These are phyloP conservation scores for Bombyx mori DNA, from an alignment of 1,140 invertebrate species.

Conservation along the genomic window DNA sequence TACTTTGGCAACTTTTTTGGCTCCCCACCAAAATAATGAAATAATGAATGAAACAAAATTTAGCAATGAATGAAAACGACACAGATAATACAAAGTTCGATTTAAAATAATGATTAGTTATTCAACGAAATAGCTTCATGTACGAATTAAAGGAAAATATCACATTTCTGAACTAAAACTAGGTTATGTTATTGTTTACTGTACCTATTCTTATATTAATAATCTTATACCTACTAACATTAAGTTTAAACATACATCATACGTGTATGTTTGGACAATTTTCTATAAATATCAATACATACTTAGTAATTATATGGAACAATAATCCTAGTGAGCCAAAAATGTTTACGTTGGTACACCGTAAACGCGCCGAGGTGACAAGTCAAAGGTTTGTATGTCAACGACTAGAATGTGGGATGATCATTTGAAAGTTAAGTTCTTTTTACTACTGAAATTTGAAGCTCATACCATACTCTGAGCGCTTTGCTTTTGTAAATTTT, in stretches of 20 bases:
- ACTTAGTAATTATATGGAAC: slow-evolving; percentile 18
- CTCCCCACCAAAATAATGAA: slow-evolving; percentile 46
- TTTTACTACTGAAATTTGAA: background rate
- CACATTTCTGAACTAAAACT: slow-evolving; percentile 55
- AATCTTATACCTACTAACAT: slow-evolving; percentile 15
- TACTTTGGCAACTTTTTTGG: slow-evolving; percentile 64
- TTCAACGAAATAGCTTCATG: background rate
- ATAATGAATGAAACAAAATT: slow-evolving; percentile 14
- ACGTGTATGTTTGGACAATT: slow-evolving; percentile 21
- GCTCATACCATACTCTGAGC: too few species aligned
- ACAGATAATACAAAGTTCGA: too few species aligned
- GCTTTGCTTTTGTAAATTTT: too few species aligned
- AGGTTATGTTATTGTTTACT: slow-evolving; percentile 29
- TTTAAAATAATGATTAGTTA: slow-evolving; percentile 3
- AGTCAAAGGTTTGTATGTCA: background rate
- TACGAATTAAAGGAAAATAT: slow-evolving; percentile 43
- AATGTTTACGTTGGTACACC: slow-evolving; percentile 8
- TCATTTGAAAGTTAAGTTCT: background rate
- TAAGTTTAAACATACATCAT: slow-evolving; percentile 16
- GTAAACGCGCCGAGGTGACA: too few species aligned
- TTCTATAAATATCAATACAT: slow-evolving; percentile 20
- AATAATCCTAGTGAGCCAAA: slow-evolving; percentile 42
- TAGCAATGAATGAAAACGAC: too few species aligned
- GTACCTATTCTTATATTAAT: slow-evolving; percentile 21
- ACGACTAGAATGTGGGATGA: background rate